Conservation (phyloP, 2,113 vertebrate genomes). For the Zosterops japonicus region DNA sequence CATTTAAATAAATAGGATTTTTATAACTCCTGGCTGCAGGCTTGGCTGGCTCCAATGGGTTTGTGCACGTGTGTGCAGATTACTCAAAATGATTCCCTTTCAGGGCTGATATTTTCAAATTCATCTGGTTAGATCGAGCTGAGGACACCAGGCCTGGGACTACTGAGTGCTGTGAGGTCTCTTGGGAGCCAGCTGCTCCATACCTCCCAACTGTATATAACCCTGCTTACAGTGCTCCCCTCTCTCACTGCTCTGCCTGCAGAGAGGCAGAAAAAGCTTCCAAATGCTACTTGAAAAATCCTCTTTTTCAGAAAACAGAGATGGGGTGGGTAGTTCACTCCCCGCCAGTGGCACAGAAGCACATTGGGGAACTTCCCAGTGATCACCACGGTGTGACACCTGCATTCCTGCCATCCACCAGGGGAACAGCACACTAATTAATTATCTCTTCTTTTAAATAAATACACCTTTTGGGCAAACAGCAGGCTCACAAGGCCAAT, state of each 20-base stretch:
- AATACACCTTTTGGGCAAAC: background rate
- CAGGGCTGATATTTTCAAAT: background rate
- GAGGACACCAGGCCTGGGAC: background rate
- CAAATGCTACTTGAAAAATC: background rate
- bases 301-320: background rate
- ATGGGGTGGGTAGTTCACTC: rapidly evolving
- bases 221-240: background rate
- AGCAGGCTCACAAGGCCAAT: background rate
- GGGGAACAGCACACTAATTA: background rate
- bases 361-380: background rate
- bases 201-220: background rate
- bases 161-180: background rate
- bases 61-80: background rate
- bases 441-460: background rate
- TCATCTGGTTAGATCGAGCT: rapidly evolving
- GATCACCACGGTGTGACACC: rapidly evolving
- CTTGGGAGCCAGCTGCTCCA: background rate
- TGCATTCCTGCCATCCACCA: rapidly evolving
- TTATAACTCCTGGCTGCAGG: background rate
- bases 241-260: background rate
- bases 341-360: background rate
- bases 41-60: background rate
- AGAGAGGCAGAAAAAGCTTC: background rate
- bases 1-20: background rate
- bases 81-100: background rate